Percentiles rank a stretch among this genome's conserved stretches.
Evolutionary conservation across 2,888 invertebrate genomes (phyloP).

Genomic region (Cryptus armator): DNA sequence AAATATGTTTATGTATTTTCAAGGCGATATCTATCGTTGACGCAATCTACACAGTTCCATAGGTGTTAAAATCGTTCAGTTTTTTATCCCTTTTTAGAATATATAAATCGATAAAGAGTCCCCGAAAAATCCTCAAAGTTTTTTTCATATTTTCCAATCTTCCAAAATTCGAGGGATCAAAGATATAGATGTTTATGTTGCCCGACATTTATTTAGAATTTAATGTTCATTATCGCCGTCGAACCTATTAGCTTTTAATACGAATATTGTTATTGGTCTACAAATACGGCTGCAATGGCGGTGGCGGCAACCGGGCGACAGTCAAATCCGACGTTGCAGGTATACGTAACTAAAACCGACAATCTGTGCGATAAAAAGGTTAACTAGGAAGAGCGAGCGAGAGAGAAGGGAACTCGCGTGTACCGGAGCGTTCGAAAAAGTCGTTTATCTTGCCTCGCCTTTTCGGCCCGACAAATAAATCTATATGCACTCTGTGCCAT

Average conservation of each 20-base stretch:
- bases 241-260: slow-evolving; percentile 33
- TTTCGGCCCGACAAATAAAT: slow-evolving; percentile 60
- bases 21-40: no score
- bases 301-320: slow-evolving; percentile 2
- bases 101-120: no score
- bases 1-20: no score
- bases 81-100: no score
- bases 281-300: not conserved
- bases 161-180: no score
- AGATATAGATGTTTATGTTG: no score
- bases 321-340: not conserved
- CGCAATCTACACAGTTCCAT: no score
- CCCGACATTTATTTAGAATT: no score
- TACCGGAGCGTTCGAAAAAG: slow-evolving; percentile 54
- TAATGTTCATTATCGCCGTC: slow-evolving; percentile 27
- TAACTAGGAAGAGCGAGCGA: slow-evolving; percentile 25
- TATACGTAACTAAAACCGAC: slow-evolving; percentile 55
- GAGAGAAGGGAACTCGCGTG: slow-evolving; percentile 25
- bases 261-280: slow-evolving; percentile 31
- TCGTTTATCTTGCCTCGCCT: slow-evolving; percentile 64
- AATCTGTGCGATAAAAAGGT: slow-evolving; percentile 45
- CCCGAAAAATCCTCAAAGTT: no score
- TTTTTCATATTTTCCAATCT: no score
- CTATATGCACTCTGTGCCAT: slow-evolving; percentile 39
- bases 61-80: no score